phyloP scores from a whole-genome alignment of 2,888 invertebrate genomes.

The Lasioglossum lativentre region DNA sequence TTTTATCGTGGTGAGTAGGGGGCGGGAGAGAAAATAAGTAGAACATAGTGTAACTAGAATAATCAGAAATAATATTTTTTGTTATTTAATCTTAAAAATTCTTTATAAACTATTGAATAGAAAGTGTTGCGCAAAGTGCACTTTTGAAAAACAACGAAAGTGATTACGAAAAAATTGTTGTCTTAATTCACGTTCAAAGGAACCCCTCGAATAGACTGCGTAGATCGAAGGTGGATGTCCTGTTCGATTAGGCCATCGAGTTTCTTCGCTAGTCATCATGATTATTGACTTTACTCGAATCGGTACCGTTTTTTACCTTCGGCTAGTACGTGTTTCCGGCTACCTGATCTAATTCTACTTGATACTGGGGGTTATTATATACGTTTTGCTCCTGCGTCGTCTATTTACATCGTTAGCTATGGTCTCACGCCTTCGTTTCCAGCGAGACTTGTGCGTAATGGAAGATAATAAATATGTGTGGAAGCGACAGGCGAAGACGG shows the following conservation, averaged over 20 bases:
- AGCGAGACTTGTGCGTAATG: conserved; percentile 60
- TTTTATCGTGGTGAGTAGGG: background rate
- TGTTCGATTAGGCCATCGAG: conserved; percentile 48
- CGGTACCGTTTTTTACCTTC: conserved; percentile 40
- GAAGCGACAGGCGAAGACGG: conserved; percentile 64
- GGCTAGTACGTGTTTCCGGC: conserved; percentile 55
- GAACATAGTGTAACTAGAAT: too few species aligned
- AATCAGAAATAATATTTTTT: too few species aligned
- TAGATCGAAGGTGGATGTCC: conserved; percentile 33
- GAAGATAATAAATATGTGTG: conserved; percentile 67
- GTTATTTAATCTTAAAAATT: too few species aligned
- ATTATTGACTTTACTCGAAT: conserved; percentile 36
- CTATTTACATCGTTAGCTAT: conserved; percentile 73
- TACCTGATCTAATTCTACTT: conserved; percentile 63
- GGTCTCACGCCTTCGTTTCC: conserved; percentile 62
- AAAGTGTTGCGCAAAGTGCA: background rate
- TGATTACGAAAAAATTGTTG: background rate
- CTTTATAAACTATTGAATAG: too few species aligned
- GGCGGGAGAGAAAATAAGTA: too few species aligned
- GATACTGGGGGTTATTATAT: conserved; percentile 63
- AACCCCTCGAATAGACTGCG: background rate
- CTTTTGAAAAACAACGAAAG: background rate
- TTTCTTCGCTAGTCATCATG: conserved; percentile 27
- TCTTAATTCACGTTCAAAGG: background rate
- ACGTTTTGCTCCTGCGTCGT: conserved; percentile 64